phyloP scores from a whole-genome alignment of 2,113 vertebrate genomes.

The Xenus cinereus region DNA sequence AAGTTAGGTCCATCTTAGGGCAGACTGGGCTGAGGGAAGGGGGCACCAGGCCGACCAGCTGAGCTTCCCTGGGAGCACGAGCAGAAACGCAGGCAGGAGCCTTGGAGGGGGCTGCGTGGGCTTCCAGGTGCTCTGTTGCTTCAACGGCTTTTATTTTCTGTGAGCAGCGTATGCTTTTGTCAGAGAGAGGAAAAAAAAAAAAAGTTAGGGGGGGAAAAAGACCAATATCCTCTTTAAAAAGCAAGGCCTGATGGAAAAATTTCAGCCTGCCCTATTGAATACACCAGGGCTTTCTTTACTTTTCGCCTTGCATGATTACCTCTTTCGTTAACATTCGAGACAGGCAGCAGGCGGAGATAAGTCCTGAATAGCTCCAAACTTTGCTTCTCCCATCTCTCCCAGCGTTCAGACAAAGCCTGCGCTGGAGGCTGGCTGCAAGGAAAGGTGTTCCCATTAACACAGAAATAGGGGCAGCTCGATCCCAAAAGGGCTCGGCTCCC shows the following conservation, averaged over 20 bases:
- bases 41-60: neutral
- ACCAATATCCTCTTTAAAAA: neutral
- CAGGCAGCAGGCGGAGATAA: neutral
- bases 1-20: neutral
- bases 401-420: neutral
- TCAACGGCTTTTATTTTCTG: neutral
- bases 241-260: neutral
- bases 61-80: fast-evolving
- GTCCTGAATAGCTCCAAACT: neutral
- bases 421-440: neutral
- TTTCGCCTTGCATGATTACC: neutral
- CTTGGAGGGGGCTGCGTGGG: neutral
- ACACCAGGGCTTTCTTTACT: neutral
- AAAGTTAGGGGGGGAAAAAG: neutral
- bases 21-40: neutral
- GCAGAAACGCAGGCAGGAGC: neutral
- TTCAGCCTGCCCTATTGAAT: neutral
- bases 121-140: neutral
- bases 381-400: neutral
- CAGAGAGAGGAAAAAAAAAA: neutral
- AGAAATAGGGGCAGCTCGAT: neutral
- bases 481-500: neutral
- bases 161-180: neutral
- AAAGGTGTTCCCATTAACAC: neutral
- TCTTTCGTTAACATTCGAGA: neutral